These are phyloP conservation scores for Dasypolia templi DNA, from an alignment of 2,888 invertebrate genomes.

Conservation along the genomic window DNA sequence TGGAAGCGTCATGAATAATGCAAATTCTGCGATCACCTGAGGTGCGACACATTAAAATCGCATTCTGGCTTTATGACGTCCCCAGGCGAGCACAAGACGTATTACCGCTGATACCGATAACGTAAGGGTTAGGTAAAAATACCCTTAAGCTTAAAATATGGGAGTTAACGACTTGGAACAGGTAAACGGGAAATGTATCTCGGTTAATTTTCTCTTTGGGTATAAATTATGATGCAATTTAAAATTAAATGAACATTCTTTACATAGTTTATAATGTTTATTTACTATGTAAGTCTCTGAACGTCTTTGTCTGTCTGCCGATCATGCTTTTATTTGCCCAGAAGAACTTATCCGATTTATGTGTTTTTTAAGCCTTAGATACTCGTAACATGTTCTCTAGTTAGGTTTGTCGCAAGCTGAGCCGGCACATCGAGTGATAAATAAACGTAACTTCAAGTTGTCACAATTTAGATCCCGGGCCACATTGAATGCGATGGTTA, in stretches of 20 bases:
- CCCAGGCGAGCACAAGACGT: conserved; percentile 68
- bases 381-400: conserved; percentile 5
- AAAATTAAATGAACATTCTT: neutral
- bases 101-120: conserved; percentile 70
- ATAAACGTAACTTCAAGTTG: neutral
- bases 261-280: too few species aligned
- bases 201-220: neutral
- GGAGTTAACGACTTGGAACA: conserved; percentile 36
- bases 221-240: neutral
- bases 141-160: conserved; percentile 52
- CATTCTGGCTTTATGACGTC: conserved; percentile 79
- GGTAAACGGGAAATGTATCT: conserved; percentile 22
- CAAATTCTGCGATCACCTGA: conserved; percentile 77
- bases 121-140: conserved; percentile 63
- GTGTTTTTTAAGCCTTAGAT: neutral
- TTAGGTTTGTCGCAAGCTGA: neutral
- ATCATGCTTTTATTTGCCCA: neutral
- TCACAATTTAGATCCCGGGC: neutral
- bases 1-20: conserved; percentile 81
- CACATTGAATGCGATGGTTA: neutral
- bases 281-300: too few species aligned
- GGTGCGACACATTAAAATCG: conserved; percentile 85
- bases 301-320: neutral
- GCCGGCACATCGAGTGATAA: neutral
- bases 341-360: neutral